A percentile compares a stretch with the other conserved stretches of the same genome.
Evolutionary conservation across 2,797 vertebrate species (phyloP).

Genomic region (Danio jaintianensis): DNA sequence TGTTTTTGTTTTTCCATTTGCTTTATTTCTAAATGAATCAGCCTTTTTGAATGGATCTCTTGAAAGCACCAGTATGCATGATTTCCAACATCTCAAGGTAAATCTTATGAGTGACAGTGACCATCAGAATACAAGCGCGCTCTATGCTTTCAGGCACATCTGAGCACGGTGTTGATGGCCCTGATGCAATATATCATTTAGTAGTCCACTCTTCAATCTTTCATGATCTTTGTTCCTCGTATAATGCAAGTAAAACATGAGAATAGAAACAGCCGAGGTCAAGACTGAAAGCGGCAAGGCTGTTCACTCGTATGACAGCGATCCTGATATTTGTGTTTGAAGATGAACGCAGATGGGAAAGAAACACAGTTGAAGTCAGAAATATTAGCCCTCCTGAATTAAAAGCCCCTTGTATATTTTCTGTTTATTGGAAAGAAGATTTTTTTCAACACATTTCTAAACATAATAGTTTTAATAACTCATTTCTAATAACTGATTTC

Average conservation of each 20-base stretch:
- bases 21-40: no score
- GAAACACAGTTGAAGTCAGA: no score
- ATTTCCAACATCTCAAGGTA: slow-evolving; percentile 30
- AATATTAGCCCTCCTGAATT: no score
- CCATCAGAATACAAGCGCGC: slow-evolving; percentile 12
- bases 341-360: not conserved
- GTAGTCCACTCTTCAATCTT: slow-evolving; percentile 27
- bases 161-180: not conserved
- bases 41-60: no score
- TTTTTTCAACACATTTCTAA: no score
- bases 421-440: no score
- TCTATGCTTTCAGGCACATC: not conserved
- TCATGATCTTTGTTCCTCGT: not conserved
- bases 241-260: not conserved
- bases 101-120: slow-evolving; percentile 46
- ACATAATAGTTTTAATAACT: no score
- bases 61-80: not conserved
- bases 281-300: no score
- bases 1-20: no score
- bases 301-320: not conserved
- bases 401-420: no score
- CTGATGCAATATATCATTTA: slow-evolving; percentile 32
- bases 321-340: not conserved
- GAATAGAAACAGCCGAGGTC: not conserved
- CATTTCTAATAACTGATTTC: no score